phyloP scores from a whole-genome alignment of 2,113 vertebrate species.

The Neoarius graeffei region DNA sequence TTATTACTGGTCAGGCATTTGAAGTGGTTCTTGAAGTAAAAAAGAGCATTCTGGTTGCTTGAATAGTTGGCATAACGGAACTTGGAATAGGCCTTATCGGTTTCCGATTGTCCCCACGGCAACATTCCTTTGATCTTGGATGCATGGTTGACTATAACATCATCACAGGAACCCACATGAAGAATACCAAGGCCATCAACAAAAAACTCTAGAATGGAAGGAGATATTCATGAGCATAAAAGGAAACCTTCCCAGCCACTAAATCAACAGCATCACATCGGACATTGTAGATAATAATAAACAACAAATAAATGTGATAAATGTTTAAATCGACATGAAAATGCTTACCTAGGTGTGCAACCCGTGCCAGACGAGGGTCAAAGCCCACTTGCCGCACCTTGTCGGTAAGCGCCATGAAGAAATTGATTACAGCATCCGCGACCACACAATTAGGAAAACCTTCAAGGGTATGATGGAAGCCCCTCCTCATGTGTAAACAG shows the following conservation, averaged over 20 bases:
- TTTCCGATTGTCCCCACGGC: conserved; percentile 77
- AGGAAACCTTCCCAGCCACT: not conserved
- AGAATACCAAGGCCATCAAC: no score
- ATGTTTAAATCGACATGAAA: not conserved
- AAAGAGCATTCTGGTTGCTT: conserved; percentile 64
- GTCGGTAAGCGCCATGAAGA: conserved; percentile 85
- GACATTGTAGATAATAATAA: not conserved
- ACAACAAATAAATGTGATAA: not conserved
- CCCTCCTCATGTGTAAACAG: conserved; percentile 77
- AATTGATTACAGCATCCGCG: conserved; percentile 86
- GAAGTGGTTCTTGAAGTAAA: conserved; percentile 86
- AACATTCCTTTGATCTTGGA: conserved; percentile 81
- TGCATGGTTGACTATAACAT: conserved; percentile 66
- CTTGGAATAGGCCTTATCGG: conserved; percentile 75
- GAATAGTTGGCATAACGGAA: conserved; percentile 72
- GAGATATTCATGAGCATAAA: not conserved
- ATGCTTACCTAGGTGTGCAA: conserved; percentile 82
- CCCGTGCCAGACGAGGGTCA: conserved; percentile 78
- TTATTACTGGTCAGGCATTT: conserved; percentile 79
- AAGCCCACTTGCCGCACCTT: conserved; percentile 86
- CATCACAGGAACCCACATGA: no score
- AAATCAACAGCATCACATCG: not conserved
- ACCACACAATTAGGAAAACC: conserved; percentile 87
- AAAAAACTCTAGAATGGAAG: not conserved
- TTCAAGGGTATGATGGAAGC: conserved; percentile 79